Percentiles rank a stretch among this genome's conserved stretches.
Conservation (phyloP, 64 coral and sea anemone genomes). For the Acropora tenuis region DNA sequence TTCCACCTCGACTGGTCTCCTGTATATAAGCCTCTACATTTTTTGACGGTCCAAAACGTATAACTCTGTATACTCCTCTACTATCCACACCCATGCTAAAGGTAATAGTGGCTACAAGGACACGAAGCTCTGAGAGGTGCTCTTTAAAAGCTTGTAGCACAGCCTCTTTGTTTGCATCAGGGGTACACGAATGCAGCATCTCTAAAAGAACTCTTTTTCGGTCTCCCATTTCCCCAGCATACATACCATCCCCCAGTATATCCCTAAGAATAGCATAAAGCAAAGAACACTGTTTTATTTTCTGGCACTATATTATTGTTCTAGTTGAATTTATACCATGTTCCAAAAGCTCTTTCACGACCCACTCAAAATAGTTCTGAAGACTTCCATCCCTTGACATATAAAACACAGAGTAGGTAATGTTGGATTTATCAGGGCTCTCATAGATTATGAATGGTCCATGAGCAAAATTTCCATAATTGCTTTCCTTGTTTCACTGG, state of each 20-base stretch:
- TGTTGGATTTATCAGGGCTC: constrained; percentile 61
- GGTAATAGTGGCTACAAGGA: constrained; percentile 64
- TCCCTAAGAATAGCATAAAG: no score
- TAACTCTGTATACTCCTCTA: constrained; percentile 26
- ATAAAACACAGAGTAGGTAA: constrained; percentile 50
- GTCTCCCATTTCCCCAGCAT: no score
- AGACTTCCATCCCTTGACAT: constrained; percentile 10
- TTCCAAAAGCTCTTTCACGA: constrained; percentile 22
- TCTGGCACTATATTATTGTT: no score
- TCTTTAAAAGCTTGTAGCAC: no score
- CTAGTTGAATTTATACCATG: not conserved
- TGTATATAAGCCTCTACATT: constrained; percentile 53
- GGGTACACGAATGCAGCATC: constrained; percentile 51
- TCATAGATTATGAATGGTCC: constrained; percentile 43
- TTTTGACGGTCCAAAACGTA: constrained; percentile 76
- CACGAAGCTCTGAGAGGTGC: not conserved
- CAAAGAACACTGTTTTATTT: no score
- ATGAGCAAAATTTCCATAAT: constrained; percentile 53
- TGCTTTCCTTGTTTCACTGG: constrained; percentile 37
- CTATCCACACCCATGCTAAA: constrained; percentile 53
- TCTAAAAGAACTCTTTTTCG: constrained; percentile 14
- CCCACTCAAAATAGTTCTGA: constrained; percentile 35
- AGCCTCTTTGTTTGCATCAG: no score
- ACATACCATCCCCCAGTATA: no score
- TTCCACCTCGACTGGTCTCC: constrained; percentile 55